Percentiles rank a stretch among this genome's conserved stretches.
These are phyloP conservation scores for Sarcophaga bullata DNA, from an alignment of 1,140 invertebrate genomes.

Conservation along the genomic window DNA sequence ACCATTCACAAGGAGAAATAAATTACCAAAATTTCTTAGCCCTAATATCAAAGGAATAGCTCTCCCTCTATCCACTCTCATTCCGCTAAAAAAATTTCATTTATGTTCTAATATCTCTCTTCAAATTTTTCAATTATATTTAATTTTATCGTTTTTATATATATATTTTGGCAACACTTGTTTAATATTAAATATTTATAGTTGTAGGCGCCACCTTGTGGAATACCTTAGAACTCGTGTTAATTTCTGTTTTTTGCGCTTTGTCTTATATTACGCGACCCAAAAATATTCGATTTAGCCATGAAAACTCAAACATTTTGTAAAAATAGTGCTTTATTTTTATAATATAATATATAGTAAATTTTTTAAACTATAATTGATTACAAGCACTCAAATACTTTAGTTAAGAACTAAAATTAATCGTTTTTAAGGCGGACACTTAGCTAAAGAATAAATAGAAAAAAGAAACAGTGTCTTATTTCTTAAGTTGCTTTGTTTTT, in stretches of 20 bases:
- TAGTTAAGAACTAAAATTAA: not conserved
- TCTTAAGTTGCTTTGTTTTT: not conserved
- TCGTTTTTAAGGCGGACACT: not conserved
- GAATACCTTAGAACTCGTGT: not conserved
- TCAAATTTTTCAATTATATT: no score
- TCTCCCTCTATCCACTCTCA: no score
- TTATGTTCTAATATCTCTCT: no score
- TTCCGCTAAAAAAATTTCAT: no score
- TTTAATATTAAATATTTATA: not conserved
- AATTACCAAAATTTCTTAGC: no score
- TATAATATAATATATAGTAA: not conserved
- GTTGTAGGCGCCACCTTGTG: not conserved
- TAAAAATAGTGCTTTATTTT: not conserved
- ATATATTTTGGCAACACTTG: not conserved
- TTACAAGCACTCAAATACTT: not conserved
- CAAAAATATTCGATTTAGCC: not conserved
- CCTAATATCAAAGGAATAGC: no score
- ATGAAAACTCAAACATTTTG: not conserved
- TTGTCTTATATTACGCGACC: not conserved
- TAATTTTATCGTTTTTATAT: no score
- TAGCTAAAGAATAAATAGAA: not conserved
- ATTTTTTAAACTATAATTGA: not conserved
- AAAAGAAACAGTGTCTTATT: slow-evolving; percentile 2
- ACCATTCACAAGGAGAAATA: no score
- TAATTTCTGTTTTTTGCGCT: not conserved